Conservation (phyloP, 2,797 vertebrate species). For the Gymnopithys bicolor region DNA sequence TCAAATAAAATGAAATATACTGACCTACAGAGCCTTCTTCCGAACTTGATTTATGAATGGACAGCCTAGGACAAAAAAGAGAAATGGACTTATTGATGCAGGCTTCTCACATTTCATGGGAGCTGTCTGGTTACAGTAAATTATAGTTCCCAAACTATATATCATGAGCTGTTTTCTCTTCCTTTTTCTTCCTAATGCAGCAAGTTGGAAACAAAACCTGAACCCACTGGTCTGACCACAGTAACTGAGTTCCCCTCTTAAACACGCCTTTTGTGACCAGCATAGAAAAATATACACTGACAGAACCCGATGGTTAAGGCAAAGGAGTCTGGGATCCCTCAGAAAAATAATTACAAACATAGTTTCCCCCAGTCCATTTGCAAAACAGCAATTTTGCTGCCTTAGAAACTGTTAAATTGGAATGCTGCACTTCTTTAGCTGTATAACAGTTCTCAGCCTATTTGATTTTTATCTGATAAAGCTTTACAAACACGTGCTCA, state of each 20-base stretch:
- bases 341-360: background rate
- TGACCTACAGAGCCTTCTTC: slow-evolving; percentile 95
- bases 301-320: background rate
- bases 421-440: background rate
- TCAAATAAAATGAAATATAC: slow-evolving; percentile 62
- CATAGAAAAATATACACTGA: background rate
- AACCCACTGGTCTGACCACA: slow-evolving; percentile 13
- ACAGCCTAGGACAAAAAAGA: slow-evolving; percentile 79
- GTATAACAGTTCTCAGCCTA: background rate
- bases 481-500: background rate
- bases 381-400: background rate
- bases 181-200: slow-evolving; percentile 10
- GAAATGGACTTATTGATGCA: slow-evolving; percentile 45
- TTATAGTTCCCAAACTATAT: slow-evolving; percentile 36
- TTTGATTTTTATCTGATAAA: background rate
- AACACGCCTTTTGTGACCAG: slow-evolving; percentile 20
- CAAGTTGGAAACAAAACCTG: slow-evolving; percentile 21
- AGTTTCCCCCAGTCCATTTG: background rate
- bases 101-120: slow-evolving; percentile 21
- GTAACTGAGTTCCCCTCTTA: slow-evolving; percentile 40
- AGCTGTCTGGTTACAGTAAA: slow-evolving; percentile 51
- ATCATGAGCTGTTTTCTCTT: slow-evolving; percentile 30
- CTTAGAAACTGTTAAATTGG: background rate
- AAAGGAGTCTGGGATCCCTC: background rate
- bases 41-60: slow-evolving; percentile 94